phyloP scores from a whole-genome alignment of 2,888 invertebrate species.

The Ecdyonurus torrentis region DNA sequence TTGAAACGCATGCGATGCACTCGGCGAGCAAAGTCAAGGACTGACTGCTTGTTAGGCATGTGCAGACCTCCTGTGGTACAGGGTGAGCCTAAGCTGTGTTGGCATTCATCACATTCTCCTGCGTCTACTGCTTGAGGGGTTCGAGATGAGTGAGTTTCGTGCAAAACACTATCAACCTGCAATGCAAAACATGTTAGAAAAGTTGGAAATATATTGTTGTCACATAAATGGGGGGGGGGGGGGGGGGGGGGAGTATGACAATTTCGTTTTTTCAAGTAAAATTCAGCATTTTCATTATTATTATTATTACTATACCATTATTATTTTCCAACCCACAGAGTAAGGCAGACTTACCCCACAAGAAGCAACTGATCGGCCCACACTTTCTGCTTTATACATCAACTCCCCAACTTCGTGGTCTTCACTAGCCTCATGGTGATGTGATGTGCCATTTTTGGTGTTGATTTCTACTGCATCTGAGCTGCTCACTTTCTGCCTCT shows the following conservation, averaged over 20 bases:
- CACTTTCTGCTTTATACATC: slow-evolving; percentile 23
- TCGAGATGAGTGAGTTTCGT: slow-evolving; percentile 17
- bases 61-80: slow-evolving; percentile 41
- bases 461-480: not conserved
- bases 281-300: too few species aligned
- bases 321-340: too few species aligned
- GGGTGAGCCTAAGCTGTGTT: slow-evolving; percentile 25
- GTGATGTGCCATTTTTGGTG: not conserved
- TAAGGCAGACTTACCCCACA: slow-evolving; percentile 5
- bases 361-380: slow-evolving; percentile 11
- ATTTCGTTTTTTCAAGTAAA: too few species aligned
- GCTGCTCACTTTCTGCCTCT: not conserved
- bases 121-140: slow-evolving; percentile 11
- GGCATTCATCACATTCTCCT: slow-evolving; percentile 20
- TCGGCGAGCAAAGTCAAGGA: slow-evolving; percentile 37
- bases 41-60: slow-evolving; percentile 38
- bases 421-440: slow-evolving; percentile 19
- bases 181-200: too few species aligned
- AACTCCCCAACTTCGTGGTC: slow-evolving; percentile 37
- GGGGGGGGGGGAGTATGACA: too few species aligned
- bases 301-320: too few species aligned
- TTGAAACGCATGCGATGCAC: slow-evolving; percentile 39
- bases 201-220: too few species aligned
- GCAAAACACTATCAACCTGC: slow-evolving; percentile 28
- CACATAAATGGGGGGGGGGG: too few species aligned